A percentile compares a stretch with the other conserved stretches of the same genome.
Conservation (phyloP, 2,888 invertebrate genomes). For the Phlogophora meticulosa region DNA sequence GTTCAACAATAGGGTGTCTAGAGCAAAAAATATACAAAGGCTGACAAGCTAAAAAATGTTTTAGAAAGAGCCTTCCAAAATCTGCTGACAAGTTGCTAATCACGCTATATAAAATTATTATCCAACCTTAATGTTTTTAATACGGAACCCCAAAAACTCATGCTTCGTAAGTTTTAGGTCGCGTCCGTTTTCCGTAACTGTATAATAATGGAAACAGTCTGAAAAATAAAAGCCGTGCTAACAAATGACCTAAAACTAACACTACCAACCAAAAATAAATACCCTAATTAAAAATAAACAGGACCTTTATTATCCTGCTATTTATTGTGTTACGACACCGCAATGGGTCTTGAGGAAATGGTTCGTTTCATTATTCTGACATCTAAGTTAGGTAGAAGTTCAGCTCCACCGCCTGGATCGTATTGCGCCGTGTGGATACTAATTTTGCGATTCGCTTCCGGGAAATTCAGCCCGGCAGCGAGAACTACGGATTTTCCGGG, state of each 20-base stretch:
- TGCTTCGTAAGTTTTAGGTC: background rate
- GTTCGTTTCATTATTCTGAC: conserved; percentile 44
- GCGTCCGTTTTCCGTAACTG: background rate
- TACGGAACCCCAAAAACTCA: background rate
- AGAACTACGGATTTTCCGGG: no score
- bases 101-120: background rate
- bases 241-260: conserved; percentile 34
- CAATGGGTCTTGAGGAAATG: conserved; percentile 43
- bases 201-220: conserved; percentile 4
- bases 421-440: background rate
- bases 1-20: no score
- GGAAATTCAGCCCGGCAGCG: no score
- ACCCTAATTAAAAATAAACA: conserved; percentile 48
- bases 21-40: no score
- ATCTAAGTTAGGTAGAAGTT: conserved; percentile 34
- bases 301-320: conserved; percentile 39
- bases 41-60: no score
- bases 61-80: no score
- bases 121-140: background rate
- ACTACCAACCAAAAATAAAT: conserved; percentile 20
- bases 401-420: conserved; percentile 5
- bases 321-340: conserved; percentile 45
- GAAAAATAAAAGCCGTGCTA: conserved; percentile 3
- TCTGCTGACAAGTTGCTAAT: background rate
- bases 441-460: no score